These are phyloP conservation scores for Lysiphlebus fabarum DNA, from an alignment of 1,140 invertebrate species.

Conservation along the genomic window DNA sequence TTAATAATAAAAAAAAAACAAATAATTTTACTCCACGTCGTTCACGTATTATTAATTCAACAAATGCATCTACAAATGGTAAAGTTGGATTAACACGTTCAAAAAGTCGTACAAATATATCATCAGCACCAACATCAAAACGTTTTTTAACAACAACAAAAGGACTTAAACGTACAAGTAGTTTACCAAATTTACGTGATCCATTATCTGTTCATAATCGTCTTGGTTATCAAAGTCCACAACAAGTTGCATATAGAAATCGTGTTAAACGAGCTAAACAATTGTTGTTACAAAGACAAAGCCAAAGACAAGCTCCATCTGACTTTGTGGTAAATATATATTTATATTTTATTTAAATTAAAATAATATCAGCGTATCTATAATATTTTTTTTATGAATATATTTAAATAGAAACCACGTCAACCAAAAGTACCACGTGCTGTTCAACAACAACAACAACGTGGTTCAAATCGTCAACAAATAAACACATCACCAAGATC, in stretches of 20 bases:
- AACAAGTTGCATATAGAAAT: slow-evolving; percentile 50
- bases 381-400: neutral
- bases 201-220: slow-evolving; percentile 50
- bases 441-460: slow-evolving; percentile 41
- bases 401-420: slow-evolving; percentile 34
- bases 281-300: slow-evolving; percentile 43
- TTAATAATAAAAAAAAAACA: slow-evolving; percentile 24
- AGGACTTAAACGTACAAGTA: slow-evolving; percentile 42
- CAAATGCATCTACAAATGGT: slow-evolving; percentile 16
- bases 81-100: slow-evolving; percentile 37
- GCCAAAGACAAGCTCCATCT: slow-evolving; percentile 41
- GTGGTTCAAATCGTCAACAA: slow-evolving; percentile 40
- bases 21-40: slow-evolving; percentile 28
- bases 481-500: slow-evolving; percentile 41
- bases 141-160: slow-evolving; percentile 38
- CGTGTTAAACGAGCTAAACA: slow-evolving; percentile 49
- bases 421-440: slow-evolving; percentile 34
- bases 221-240: slow-evolving; percentile 50
- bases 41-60: neutral
- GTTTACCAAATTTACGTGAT: slow-evolving; percentile 46
- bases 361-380: too few relatives aligned
- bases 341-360: neutral
- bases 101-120: slow-evolving; percentile 42
- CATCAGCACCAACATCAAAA: slow-evolving; percentile 29
- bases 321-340: slow-evolving; percentile 41